Percentiles rank a stretch among this genome's conserved stretches.
Conservation (phyloP, 2,888 invertebrate genomes). For the Osmoderma eremita region DNA sequence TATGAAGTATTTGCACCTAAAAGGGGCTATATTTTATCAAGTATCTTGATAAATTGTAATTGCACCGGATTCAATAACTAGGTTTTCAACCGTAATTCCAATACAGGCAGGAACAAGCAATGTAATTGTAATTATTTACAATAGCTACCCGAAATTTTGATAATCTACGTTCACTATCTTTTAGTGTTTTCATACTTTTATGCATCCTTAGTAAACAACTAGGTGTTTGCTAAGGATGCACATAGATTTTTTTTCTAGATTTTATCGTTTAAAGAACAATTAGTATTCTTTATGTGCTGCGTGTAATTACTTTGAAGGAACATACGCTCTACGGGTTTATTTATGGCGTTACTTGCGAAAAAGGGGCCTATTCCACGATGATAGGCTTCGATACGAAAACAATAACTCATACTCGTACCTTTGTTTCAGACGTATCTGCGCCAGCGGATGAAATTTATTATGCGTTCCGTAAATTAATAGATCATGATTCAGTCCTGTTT, state of each 20-base stretch:
- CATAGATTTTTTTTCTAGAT: constrained; percentile 10
- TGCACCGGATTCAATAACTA: too few species aligned
- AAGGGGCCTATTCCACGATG: constrained; percentile 10
- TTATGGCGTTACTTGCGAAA: constrained; percentile 36
- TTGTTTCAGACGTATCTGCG: constrained; percentile 32
- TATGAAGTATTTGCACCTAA: too few species aligned
- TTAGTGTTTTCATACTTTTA: background rate
- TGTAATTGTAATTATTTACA: background rate
- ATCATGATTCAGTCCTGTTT: constrained; percentile 33
- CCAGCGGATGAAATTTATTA: constrained; percentile 20
- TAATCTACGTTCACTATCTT: background rate
- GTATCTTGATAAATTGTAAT: too few species aligned
- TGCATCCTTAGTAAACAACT: constrained; percentile 14
- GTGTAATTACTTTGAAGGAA: constrained; percentile 30
- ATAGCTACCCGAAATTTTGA: background rate
- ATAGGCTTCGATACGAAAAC: constrained; percentile 29
- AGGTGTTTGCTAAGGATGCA: background rate
- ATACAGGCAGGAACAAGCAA: background rate
- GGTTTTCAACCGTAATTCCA: too few species aligned
- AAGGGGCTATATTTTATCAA: too few species aligned
- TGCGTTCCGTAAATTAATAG: constrained; percentile 34
- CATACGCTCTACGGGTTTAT: constrained; percentile 33
- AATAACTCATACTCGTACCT: constrained; percentile 37
- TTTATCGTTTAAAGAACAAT: constrained; percentile 27
- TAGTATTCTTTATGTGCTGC: constrained; percentile 30